Evolutionary conservation across 2,888 invertebrate genomes (phyloP), one percentile per base, ranked within the genome.

Genomic region (Synergus japonicus): DNA sequence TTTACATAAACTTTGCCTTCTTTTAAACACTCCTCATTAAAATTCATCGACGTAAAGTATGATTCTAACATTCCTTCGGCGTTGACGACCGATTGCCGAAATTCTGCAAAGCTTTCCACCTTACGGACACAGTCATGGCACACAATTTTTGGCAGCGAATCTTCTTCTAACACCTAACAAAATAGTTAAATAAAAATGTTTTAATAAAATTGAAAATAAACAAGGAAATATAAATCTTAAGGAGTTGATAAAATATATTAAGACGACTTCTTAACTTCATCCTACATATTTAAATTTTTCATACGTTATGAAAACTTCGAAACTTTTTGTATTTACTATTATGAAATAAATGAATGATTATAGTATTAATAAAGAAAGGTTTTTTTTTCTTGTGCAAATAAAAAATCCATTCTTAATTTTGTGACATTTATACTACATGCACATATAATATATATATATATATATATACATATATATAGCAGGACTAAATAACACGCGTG

Each of bases 121-220:
- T 94, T 94, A 85, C 94, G 93, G 60, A 95, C 91, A 87, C 96
- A 96, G 81, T 94, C 94, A 13, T 93, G 93, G 88, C 96, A 96
- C 15, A 96, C 93, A 37, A 95, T 95, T 92, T 96, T 96, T 66
- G 96, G 96, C 82, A 96, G 90, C 46, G 94, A 95, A 90, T 96
- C 96, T 86, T 95, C 94, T 89, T 95, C 95, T 83, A 94, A 93
- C 15, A 96, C 93, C 87, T 87, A 67, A 58, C 12, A 60, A 12
- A 4, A 66, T n/a, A 46, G 58, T n/a, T 18, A 22, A 44, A 43
- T 22, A 76, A 76, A 49, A 15, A 76, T 58, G 12, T 22, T 67
- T 49, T 7, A 49, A 13, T 5, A 5, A 49, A 49, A 49, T 15
- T 49, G 0, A 49, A 15, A 15, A 7, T 7, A 46, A 46, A 13